Base-by-base conservation (phyloP, 2,888 invertebrate genomes). In the Limenitis camilla region DNA sequence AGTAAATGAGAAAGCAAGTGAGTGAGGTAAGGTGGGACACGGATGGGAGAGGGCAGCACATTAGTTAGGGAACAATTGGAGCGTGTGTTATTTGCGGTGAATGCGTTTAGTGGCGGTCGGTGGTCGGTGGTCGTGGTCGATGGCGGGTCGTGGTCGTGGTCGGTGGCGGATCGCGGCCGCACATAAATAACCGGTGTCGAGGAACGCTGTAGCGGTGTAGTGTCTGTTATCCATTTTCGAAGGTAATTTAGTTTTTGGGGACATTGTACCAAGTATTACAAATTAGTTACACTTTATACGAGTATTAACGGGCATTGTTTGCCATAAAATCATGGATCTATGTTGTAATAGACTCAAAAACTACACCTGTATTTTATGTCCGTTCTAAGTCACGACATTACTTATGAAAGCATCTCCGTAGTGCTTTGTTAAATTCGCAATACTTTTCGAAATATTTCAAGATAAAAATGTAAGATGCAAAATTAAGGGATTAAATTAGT, bases 21-120 rank as follows among this genome's bases (percentile, higher is more conserved):
- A 19, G 19, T 30, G 45, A 7, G 7, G 42, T 31, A 4, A 30
- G 8, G 30, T 38, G 5, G 27, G 1, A 9, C 6, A 10, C n/a
- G 50, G 43, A 38, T 10, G 33, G 9, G n/a, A 10, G 40, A 43
- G 48, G 32, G 35, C 40, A 29, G 40, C 48, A 53, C 44, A 53
- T 53, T 53, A 50, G 55, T 58, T 45, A 43, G 43, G n/a, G 49
- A 53, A 53, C 52, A 58, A 58, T 50, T 58, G 52, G 53, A 36
- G 55, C 58, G 50, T 50, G 39, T 55, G 52, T 55, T 55, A 54
- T 56, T 54, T 50, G 58, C 55, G 58, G 55, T 31, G 47, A 44
- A 50, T 50, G 55, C 55, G 55, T 55, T 58, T 53, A 52, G 58
- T 48, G 55, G 43, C 42, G 35, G 42, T 36, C 47, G 45, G 28